Evolutionary conservation across 2,888 invertebrate genomes (phyloP).

Genomic region (Brachynemurus nebulosus): DNA sequence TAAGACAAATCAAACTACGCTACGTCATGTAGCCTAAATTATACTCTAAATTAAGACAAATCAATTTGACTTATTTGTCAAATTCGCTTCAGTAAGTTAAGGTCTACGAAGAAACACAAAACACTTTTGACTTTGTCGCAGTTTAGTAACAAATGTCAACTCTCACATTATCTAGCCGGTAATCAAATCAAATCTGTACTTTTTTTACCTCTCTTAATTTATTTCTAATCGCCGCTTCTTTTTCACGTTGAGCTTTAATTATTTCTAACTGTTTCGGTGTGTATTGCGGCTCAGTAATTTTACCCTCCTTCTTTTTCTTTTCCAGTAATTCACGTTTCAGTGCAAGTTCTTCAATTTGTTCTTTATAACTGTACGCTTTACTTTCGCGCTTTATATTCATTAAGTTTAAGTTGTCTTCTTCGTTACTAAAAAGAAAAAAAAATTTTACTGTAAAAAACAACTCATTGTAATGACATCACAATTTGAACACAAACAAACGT

Average conservation of each 20-base stretch:
- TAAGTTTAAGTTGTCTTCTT: constrained; percentile 32
- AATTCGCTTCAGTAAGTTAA: no score
- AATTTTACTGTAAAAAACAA: no score
- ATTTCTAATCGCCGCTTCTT: constrained; percentile 65
- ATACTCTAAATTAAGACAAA: no score
- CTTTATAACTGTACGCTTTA: constrained; percentile 92
- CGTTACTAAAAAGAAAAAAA: constrained; percentile 31
- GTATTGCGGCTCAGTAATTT: constrained; percentile 53
- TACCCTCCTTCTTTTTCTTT: constrained; percentile 67
- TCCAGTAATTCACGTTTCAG: constrained; percentile 85
- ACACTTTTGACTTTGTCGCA: no score
- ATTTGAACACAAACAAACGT: background rate
- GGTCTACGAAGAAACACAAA: no score
- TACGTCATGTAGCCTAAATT: no score
- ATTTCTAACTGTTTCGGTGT: constrained; percentile 88
- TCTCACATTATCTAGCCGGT: no score
- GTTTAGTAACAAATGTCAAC: no score
- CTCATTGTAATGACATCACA: no score
- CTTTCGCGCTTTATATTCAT: constrained; percentile 89
- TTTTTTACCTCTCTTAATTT: constrained; percentile 48
- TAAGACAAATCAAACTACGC: no score
- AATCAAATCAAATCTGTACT: constrained; percentile 20
- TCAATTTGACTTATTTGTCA: no score
- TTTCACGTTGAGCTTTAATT: constrained; percentile 70
- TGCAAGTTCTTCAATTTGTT: constrained; percentile 90